Base-by-base conservation (phyloP, 2,113 vertebrate genomes). In the Phyllostomus discolor region DNA sequence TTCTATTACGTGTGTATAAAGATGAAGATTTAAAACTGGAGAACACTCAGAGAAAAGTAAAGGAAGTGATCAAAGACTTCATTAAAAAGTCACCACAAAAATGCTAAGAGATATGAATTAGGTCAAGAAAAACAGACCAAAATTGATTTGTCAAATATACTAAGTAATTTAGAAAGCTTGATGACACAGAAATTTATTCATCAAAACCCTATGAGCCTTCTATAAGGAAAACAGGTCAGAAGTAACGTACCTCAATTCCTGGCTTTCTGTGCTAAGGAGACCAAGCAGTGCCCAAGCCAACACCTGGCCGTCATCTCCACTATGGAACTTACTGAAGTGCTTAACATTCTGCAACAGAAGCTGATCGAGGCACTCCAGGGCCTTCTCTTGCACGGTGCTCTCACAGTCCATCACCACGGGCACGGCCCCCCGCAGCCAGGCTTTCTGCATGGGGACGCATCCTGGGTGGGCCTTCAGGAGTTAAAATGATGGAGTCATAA, bases 281-380 rank as follows among this genome's bases (percentile, higher is more conserved):
- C 95, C 96, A 38, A 99, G 98, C 73, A 99, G 98, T 20, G 99
- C 98, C 99, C 99, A 99, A 0, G 99, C 98, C 16, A 99, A 98
- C 59, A 85, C 98, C 97, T 99, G 99, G 59, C 84, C 64, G 33
- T 9, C 33, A 5, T 99, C 98, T 4, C 86, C 76, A 1, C 72
- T 50, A 1, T 76, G 79, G 72, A 94, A 98, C n/a, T 97, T 92
- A 24, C 43, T 90, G 17, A 98, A 98, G 5, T 50, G 93, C 80
- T 98, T 99, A 69, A 99, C 98, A 26, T 98, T 98, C n/a, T 98
- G 98, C 75, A 99, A 88, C 94, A 99, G 72, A 33, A 99, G 92
- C 95, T 99, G 98, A 26, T 99, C 98, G 3, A 99, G 98, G 96
- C 98, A 99, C 26, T 99, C 99, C 96, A 99, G 93, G 35, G 99